Evolutionary conservation across 2,888 invertebrate genomes (phyloP), one percentile per base, ranked within the genome.

Genomic region (Papilio elwesi): DNA sequence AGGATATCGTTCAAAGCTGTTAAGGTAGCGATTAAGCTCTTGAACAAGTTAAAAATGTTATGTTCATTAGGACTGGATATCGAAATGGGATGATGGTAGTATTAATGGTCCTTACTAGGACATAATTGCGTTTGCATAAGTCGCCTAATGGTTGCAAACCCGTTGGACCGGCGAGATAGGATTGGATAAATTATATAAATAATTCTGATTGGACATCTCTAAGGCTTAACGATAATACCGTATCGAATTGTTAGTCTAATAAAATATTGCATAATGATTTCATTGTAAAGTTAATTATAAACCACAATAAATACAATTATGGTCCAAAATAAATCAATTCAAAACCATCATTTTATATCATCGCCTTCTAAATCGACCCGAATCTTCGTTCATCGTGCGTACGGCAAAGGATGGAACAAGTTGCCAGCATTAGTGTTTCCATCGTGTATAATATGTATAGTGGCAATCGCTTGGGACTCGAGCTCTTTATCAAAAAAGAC

Each of bases 21-120:
- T 47, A 48, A 63, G 52, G 51, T 62, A 52, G 52, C 16, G 65
- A 52, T 62, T 47, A 66, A 52, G 16, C 5, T 47, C 26, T 68
- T 47, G n/a, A 16, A 36, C 38, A 52, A 59, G 16, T 68, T 68
- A 53, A 68, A 57, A 68, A 64, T 64, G 55, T 62, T 57, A 65
- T 59, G 57, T 71, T 67, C 66, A 64, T 72, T 49, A 72, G 67
- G n/a, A 68, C 68, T 47, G 55, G 64, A 73, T 68, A 72, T 72
- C 55, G 64, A 59, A 59, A 43, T 59, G 38, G 55, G 63, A 72
- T 64, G 64, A 68, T 49, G 64, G 12, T 48, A 13, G 43, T 47
- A 16, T 48, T 51, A 63, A 63, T 53, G 15, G 52, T 48, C 51
- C 52, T 36, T 72, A 67, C 59, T 53, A 36, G 71, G 49, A 49